Evolutionary conservation across 2,797 vertebrate genomes (phyloP).

Genomic region (Peromyscus eremicus): DNA sequence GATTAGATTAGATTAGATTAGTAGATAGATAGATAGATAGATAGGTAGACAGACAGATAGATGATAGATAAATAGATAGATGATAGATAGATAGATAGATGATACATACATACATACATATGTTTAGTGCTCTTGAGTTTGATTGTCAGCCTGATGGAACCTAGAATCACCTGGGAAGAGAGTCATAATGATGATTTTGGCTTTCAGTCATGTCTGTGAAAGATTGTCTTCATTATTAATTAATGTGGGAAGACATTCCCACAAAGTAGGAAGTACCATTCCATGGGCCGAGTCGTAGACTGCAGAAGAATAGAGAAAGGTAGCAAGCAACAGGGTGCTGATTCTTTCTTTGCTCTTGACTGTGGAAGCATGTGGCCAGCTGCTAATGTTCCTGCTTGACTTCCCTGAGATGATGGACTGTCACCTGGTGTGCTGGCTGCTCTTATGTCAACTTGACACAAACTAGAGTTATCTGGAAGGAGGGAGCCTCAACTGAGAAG

Average conservation of each 20-base stretch:
- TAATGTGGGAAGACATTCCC: not conserved
- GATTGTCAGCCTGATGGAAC: not conserved
- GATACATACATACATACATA: not conserved
- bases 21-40: too few species aligned
- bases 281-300: not conserved
- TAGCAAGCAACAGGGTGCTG: not conserved
- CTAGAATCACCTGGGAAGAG: not conserved
- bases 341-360: not conserved
- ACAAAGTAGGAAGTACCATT: not conserved
- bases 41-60: too few species aligned
- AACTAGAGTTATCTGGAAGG: not conserved
- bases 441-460: not conserved
- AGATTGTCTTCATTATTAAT: not conserved
- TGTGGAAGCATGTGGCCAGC: too few species aligned
- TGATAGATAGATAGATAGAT: too few species aligned
- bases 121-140: not conserved
- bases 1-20: not conserved
- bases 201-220: not conserved
- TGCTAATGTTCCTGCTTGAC: not conserved
- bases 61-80: too few species aligned
- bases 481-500: not conserved
- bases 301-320: not conserved
- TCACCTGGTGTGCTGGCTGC: not conserved
- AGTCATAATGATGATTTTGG: not conserved
- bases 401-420: not conserved